Conservation (phyloP, 2,797 vertebrate species). For the Crenuchus spilurus region DNA sequence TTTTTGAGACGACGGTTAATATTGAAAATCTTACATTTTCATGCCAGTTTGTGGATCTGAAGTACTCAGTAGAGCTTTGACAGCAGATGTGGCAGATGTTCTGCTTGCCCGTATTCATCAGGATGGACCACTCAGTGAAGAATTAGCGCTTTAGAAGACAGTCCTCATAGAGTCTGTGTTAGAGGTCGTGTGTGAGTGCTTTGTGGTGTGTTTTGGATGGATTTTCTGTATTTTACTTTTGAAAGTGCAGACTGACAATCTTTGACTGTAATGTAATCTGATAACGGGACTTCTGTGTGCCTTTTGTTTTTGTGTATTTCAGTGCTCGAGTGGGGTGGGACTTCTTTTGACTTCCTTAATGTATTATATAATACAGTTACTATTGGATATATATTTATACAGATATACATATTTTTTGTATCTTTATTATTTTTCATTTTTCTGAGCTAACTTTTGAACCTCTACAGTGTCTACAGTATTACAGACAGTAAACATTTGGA, state of each 20-base stretch:
- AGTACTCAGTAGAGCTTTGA: slow-evolving; percentile 24
- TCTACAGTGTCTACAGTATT: slow-evolving; percentile 79
- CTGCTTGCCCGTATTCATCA: slow-evolving; percentile 53
- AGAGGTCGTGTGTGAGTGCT: slow-evolving; percentile 52
- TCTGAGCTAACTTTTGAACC: slow-evolving; percentile 74
- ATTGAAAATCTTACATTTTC: neutral
- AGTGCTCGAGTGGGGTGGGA: slow-evolving; percentile 50
- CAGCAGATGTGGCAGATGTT: slow-evolving; percentile 56
- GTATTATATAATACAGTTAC: slow-evolving; percentile 78
- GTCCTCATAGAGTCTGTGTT: slow-evolving; percentile 49
- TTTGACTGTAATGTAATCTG: slow-evolving; percentile 65
- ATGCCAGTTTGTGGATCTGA: neutral
- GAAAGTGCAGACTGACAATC: slow-evolving; percentile 79
- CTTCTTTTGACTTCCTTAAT: slow-evolving; percentile 64
- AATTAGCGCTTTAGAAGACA: slow-evolving; percentile 40
- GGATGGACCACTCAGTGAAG: slow-evolving; percentile 61
- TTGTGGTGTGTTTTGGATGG: slow-evolving; percentile 59
- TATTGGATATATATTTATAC: slow-evolving; percentile 76
- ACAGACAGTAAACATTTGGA: slow-evolving; percentile 77
- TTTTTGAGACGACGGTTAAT: no score
- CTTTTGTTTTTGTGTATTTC: slow-evolving; percentile 74
- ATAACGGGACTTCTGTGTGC: slow-evolving; percentile 62
- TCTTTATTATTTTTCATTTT: slow-evolving; percentile 66
- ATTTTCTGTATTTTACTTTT: slow-evolving; percentile 58
- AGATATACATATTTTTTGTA: slow-evolving; percentile 81